Base-by-base conservation (phyloP, 2,113 vertebrate genomes). In the Hemichromis elongatus region DNA sequence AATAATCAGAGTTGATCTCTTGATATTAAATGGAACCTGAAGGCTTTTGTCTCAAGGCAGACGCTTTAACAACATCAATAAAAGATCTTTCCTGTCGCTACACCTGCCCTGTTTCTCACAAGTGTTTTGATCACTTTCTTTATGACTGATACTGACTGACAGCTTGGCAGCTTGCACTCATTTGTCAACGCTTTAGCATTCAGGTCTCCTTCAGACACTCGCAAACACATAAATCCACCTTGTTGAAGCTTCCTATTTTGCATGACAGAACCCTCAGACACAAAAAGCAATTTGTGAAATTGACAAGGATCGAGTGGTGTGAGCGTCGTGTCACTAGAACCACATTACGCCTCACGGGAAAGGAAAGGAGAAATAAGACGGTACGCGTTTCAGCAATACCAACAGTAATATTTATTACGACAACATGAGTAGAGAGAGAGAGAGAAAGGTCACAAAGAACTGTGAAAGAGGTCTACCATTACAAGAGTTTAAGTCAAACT, bases 401-500 rank as follows among this genome's bases (percentile, higher is more conserved):
- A 99, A 98, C 96, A 95, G 97, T 97, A 94, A 98, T 96, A 98
- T 99, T 99, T 99, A 99, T 99, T 99, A 98, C 97, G 95, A 97
- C 97, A 97, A 97, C 96, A 98, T 96, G 96, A 98, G 97, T 97
- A 97, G 90, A 95, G 94, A 96, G 94, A 95, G 94, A 95, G 93
- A 95, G 94, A 96, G 90, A 95, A 86, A 96, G 89, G 96, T 98
- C 96, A 98, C 97, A 98, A 98, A 97, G 94, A 94, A 95, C 91
- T 94, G 94, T 94, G 97, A 97, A 96, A 97, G 96, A 97, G 90
- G 90, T 93, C 92, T 96, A 97, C 95, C 94, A 92, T 96, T 98
- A 99, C 97, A 99, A 95, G 97, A 97, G 95, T 95, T 96, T 94
- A 91, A 75, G 92, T 93, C 92, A 95, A 96, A 94, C 95, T 93